A percentile compares a stretch with the other conserved stretches of the same genome.
phyloP scores from a whole-genome alignment of 2,888 invertebrate species.

The Patella ulyssiponensis region DNA sequence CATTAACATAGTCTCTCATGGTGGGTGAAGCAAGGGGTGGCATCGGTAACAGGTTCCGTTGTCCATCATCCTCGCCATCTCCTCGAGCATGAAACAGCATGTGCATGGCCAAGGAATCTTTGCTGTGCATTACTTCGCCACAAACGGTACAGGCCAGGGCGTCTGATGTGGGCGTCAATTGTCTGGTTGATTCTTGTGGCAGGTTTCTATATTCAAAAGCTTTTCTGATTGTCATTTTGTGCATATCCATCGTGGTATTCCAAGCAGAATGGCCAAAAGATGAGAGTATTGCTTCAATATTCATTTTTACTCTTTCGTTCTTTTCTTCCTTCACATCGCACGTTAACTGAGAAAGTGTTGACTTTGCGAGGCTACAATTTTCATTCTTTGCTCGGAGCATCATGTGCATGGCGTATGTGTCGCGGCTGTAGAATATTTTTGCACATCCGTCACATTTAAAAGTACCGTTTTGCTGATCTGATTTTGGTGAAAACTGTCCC shows the following conservation, averaged over 20 bases:
- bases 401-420: constrained; percentile 73
- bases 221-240: background rate
- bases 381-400: constrained; percentile 70
- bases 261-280: constrained; percentile 4
- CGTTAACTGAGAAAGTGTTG: background rate
- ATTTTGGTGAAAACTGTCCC: background rate
- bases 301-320: background rate
- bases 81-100: constrained; percentile 59
- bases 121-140: constrained; percentile 54
- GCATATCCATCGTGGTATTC: constrained; percentile 9
- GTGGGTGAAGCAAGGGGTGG: background rate
- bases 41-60: background rate
- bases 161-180: constrained; percentile 6
- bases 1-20: background rate
- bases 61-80: background rate
- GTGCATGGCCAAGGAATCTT: constrained; percentile 69
- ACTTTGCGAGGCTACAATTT: constrained; percentile 43
- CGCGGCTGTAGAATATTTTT: constrained; percentile 66
- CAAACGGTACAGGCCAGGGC: constrained; percentile 53
- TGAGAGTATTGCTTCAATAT: background rate
- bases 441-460: constrained; percentile 70
- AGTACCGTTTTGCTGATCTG: constrained; percentile 16
- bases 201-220: constrained; percentile 3
- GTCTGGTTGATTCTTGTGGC: background rate
- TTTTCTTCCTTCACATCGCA: constrained; percentile 4